phyloP scores from a whole-genome alignment of 1,140 invertebrate genomes.

The Eupeodes corollae region DNA sequence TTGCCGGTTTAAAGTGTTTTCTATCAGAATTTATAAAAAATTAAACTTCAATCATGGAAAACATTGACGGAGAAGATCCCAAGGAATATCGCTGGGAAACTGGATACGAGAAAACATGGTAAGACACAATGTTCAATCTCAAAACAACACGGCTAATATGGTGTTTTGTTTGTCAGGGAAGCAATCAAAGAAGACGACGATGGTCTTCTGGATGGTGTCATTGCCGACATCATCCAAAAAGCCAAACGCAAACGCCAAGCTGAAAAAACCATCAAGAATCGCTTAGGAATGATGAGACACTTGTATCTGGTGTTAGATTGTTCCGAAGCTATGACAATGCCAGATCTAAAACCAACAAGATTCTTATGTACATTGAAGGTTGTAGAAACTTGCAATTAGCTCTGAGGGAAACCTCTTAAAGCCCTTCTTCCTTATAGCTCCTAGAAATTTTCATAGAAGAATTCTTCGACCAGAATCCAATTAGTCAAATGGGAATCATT shows the following conservation, averaged over 20 bases:
- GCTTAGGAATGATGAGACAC: conserved; percentile 94
- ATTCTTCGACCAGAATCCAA: conserved; percentile 97
- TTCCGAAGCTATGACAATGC: conserved; percentile 85
- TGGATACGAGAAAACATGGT: conserved; percentile 95
- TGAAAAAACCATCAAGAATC: conserved; percentile 59
- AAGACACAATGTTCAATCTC: conserved; percentile 20
- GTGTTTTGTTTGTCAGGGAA: conserved; percentile 56
- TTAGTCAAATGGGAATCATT: conserved; percentile 91
- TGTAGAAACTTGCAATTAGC: background rate
- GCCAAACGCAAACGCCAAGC: conserved; percentile 68
- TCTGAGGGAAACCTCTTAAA: background rate
- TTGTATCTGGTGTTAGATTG: conserved; percentile 84
- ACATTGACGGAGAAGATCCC: conserved; percentile 71
- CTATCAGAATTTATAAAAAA: background rate
- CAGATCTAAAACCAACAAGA: conserved; percentile 91
- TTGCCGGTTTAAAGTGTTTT: too few species aligned
- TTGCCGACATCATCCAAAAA: conserved; percentile 82
- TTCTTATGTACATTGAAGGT: conserved; percentile 82
- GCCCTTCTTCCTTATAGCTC: conserved; percentile 48
- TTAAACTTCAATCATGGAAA: conserved; percentile 26
- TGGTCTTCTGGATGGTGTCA: conserved; percentile 76
- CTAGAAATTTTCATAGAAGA: conserved; percentile 90
- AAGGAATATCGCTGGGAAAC: conserved; percentile 95
- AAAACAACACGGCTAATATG: background rate
- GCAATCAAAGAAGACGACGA: conserved; percentile 92